Conservation (phyloP, 2,113 vertebrate genomes). For the Pterocles orientalis region DNA sequence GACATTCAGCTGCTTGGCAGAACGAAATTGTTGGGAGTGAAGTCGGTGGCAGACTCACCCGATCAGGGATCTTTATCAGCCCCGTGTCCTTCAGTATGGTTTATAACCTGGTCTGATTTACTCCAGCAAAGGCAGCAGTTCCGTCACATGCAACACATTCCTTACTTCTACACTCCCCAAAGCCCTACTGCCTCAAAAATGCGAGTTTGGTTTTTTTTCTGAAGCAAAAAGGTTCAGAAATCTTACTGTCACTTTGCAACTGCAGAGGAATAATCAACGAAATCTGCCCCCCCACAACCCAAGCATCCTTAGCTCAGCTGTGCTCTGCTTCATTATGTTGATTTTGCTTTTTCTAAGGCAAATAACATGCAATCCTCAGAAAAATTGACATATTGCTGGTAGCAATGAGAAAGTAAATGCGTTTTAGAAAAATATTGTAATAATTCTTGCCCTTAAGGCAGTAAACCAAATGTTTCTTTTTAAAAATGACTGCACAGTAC, state of each 20-base stretch:
- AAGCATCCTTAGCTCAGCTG: constrained; percentile 1
- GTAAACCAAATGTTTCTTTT: constrained; percentile 34
- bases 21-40: neutral
- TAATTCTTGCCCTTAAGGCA: constrained; percentile 42
- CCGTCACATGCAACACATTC: neutral
- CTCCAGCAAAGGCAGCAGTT: neutral
- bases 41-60: neutral
- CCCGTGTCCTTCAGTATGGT: neutral
- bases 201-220: neutral
- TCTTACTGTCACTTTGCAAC: neutral
- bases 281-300: too few species aligned
- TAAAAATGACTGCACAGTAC: constrained; percentile 37
- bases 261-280: neutral
- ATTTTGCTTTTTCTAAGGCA: constrained; percentile 30
- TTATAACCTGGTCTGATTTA: neutral
- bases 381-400: constrained; percentile 21
- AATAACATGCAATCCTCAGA: neutral
- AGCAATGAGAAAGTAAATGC: constrained; percentile 42
- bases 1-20: neutral
- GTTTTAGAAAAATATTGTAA: constrained; percentile 21
- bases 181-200: neutral
- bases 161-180: neutral
- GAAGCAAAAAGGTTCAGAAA: neutral
- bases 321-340: constrained; percentile 49
- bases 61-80: neutral